Evolutionary conservation across 2,888 invertebrate genomes (phyloP), one percentile per base, ranked within the genome.

Genomic region (Gibbula magus): DNA sequence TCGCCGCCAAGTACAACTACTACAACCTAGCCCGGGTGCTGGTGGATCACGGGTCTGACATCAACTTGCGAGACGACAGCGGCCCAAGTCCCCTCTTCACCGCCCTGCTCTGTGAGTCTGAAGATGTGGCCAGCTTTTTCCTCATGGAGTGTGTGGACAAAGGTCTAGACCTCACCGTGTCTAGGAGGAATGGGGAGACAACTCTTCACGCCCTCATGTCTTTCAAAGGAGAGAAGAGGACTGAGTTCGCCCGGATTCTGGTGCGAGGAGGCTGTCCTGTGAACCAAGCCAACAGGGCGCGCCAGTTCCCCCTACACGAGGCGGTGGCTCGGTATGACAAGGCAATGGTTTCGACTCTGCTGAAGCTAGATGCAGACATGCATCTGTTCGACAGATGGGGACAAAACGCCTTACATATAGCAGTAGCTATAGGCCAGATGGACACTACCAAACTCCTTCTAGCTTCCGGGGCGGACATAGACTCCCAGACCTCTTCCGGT

Each of bases 341-440:
- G 16, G 39, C 61, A 13, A 77, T 77, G 77, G 51, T 67, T 7
- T 22, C 61, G 35, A 51, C 66, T 16, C 51, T 77, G 4, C n/a
- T 77, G 45, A 66, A 77, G 10, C 51, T 77, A 2, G 77, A 66
- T 8, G 77, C 77, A 2, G 77, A 77, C 51, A 29, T 56, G 67
- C 22, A 51, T 32, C 22, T 77, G 45, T 51, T 77, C 61, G 77
- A 77, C n/a, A 56, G 77, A 5, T 77, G 77, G 77, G 77, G 77
- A 66, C 77, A 77, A 10, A 77, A 77, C 13, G 77, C 77, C 45
- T 32, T 77, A 10, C 77, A 77, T 45, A 66, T 77, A 20, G 67
- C 66, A 18, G 66, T 66, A 22, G 61, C 77, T 20, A 39, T 51
- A 8, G 77, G 67, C 20, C 51, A 20, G 29, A 5, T 45, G 29